Base-by-base conservation (phyloP, 2,888 invertebrate species). In the Anoplius nigerrimus region DNA sequence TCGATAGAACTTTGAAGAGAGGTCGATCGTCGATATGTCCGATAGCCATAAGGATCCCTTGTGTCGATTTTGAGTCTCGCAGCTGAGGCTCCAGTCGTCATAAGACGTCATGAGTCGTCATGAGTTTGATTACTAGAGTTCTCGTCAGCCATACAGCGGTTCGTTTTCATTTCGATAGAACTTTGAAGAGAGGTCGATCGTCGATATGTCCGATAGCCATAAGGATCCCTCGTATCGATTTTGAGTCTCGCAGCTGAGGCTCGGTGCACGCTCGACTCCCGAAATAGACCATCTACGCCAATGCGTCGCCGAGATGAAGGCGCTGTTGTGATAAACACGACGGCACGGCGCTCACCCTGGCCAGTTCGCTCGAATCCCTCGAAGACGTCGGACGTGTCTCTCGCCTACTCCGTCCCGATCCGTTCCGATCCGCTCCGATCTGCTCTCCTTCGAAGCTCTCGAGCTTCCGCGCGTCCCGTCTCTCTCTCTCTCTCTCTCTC, bases 291-390 rank as follows among this genome's bases (percentile, higher is more conserved):
- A 70, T 70, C 77, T 69, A 66, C 75, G 75, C 73, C 73, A 69
- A 52, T 69, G 74, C 43, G 64, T 55, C 55, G 59, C 58, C 62
- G 61, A 62, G 59, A 55, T 46, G 62, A 65, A 66, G 60, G 67
- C 62, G 67, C 65, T 62, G 53, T 54, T 21, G 61, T 67, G 67
- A 78, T 80, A 69, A 78, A 76, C 71, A 20, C 60, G 18, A 46
- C 64, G n/a, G 65, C 57, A 63, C 64, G 58, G 51, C 55, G 55
- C 52, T 21, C 62, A 54, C 53, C 65, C 62, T 60, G 57, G 53
- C 62, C 76, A 80, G 79, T 80, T 59, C 42, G 56, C 53, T 63
- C 60, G 59, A 48, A 66, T 51, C 76, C 66, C 58, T 71, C 75
- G 70, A 52, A 45, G 66, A 62, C 55, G 69, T 45, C 62, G 74